Evolutionary conservation across 2,797 vertebrate genomes (phyloP).

Genomic region (Parambassis ranga): DNA sequence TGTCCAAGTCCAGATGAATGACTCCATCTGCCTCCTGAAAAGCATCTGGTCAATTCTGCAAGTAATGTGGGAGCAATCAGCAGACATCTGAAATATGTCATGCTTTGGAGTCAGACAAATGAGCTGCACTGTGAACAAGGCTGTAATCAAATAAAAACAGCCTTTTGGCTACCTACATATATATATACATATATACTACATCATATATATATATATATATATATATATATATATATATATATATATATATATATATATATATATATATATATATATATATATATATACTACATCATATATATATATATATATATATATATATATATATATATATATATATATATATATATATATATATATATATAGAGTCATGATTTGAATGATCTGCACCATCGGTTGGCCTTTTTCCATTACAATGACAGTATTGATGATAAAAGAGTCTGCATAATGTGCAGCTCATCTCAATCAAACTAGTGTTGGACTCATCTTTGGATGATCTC

Average conservation of each 20-base stretch:
- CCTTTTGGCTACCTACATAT: neutral
- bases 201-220: no score
- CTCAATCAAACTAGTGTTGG: neutral
- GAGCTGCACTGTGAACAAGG: constrained; percentile 5
- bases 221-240: no score
- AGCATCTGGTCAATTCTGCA: constrained; percentile 36
- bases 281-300: no score
- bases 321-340: no score
- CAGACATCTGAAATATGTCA: constrained; percentile 29
- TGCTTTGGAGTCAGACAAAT: constrained; percentile 21
- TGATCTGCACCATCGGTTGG: constrained; percentile 14
- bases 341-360: no score
- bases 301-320: no score
- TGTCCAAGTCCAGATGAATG: constrained; percentile 17
- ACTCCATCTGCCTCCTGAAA: constrained; percentile 32
- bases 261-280: no score
- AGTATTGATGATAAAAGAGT: constrained; percentile 11
- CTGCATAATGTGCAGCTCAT: constrained; percentile 7
- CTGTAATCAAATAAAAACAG: constrained; percentile 17
- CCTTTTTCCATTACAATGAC: constrained; percentile 15
- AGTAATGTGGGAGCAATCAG: constrained; percentile 25
- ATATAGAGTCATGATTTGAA: no score
- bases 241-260: no score
- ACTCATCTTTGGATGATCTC: neutral
- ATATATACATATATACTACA: no score